Evolutionary conservation across 2,888 invertebrate genomes (phyloP).

Genomic region (Opisthograptis luteolata): DNA sequence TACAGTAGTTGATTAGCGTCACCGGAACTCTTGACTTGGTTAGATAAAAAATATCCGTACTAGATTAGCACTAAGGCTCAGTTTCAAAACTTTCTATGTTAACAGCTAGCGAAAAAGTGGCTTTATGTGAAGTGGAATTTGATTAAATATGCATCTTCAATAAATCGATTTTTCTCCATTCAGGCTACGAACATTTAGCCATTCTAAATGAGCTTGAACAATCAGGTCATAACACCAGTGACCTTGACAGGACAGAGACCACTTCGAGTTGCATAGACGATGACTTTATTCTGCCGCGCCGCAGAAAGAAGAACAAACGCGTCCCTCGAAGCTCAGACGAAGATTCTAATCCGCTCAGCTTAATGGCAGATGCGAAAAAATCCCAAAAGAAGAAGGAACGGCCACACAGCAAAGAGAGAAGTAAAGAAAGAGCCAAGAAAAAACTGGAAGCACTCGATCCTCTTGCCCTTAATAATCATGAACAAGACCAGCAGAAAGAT

Average conservation of each 20-base stretch:
- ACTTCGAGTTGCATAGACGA: constrained; percentile 46
- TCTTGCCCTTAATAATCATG: constrained; percentile 20
- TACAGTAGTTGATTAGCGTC: too few species aligned
- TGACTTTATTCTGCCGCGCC: constrained; percentile 33
- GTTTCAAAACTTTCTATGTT: too few species aligned
- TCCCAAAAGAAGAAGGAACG: constrained; percentile 60
- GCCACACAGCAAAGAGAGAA: constrained; percentile 65
- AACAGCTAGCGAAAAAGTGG: too few species aligned
- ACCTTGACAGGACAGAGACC: constrained; percentile 50
- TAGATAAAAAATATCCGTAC: too few species aligned
- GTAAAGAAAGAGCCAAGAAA: constrained; percentile 50
- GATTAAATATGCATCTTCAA: background rate
- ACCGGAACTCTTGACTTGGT: too few species aligned
- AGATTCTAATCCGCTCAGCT: constrained; percentile 65
- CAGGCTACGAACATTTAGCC: constrained; percentile 78
- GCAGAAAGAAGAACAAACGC: constrained; percentile 55
- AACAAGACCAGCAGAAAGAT: constrained; percentile 36
- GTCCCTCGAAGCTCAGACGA: constrained; percentile 43
- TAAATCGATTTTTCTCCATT: background rate
- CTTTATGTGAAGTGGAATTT: too few species aligned
- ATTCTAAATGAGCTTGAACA: constrained; percentile 68
- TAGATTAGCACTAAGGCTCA: too few species aligned
- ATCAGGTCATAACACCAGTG: constrained; percentile 56
- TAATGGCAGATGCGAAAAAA: constrained; percentile 51
- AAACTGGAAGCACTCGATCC: constrained; percentile 35